Base-by-base conservation (phyloP, 1,140 invertebrate species). In the Anoplolepis gracilipes region DNA sequence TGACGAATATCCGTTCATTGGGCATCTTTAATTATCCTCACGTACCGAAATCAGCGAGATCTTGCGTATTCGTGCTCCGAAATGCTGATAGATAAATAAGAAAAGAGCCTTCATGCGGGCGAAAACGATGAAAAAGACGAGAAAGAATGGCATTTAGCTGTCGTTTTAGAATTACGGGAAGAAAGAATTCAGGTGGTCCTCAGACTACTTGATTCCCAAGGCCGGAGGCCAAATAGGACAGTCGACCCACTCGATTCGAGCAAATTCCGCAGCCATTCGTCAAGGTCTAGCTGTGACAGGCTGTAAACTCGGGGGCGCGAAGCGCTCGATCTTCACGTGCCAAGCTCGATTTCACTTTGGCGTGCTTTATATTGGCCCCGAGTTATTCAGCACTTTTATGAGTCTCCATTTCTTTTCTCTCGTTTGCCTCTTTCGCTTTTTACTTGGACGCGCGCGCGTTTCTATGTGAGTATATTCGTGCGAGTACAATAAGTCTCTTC, bases 341-440 rank as follows among this genome's bases (percentile, higher is more conserved):
- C 77, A 22, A 28, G 75, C 69, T 87, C 78, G 65, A 89, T 89
- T 90, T 90, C 88, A 76, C 79, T 87, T 87, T 82, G 70, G 49
- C 76, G 61, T 84, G 84, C 36, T 88, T 89, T 85, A 87, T 87
- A 89, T 89, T 79, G 78, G 87, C 53, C 49, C 75, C 55, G 57
- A 77, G 75, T 89, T 87, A 82, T 85, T 89, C 75, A 87, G 81
- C 85, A 46, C 65, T 85, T 89, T 90, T 87, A 90, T 84, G 75
- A 84, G 55, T 69, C 46, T 39, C 36, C 42, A 30, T 81, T 81
- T 85, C 59, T 64, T 65, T 8, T 65, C 19, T 85, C 33, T 85
- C 67, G 16, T 53, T 67, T 25, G 30, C 42, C 7, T 79, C 76
- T 49, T 67, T 49, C 3, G 22, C 30, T 10, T 70, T 16, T 33